Conservation (phyloP, 37 sponge, comb jelly and placozoan species). For the Ephydatia muelleri region DNA sequence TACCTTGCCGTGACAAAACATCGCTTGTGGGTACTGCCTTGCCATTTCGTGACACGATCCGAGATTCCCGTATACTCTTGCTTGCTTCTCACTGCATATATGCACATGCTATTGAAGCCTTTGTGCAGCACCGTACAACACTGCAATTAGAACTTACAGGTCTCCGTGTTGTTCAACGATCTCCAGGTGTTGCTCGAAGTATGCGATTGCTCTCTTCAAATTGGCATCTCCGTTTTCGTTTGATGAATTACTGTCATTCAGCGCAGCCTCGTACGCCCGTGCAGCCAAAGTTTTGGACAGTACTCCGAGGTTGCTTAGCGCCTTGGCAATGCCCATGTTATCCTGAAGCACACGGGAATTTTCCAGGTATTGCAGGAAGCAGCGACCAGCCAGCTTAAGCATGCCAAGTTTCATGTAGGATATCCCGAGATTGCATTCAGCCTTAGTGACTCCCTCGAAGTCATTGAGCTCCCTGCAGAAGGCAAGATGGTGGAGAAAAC, state of each 20-base stretch:
- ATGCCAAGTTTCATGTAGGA: constrained; percentile 58
- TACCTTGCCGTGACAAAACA: constrained; percentile 69
- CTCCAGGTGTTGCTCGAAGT: constrained; percentile 73
- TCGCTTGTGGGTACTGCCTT: constrained; percentile 58
- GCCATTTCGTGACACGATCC: constrained; percentile 71
- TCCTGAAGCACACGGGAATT: constrained; percentile 33
- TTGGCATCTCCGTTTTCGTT: constrained; percentile 12
- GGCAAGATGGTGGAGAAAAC: constrained; percentile 70
- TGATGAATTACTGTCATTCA: not conserved
- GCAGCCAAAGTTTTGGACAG: constrained; percentile 52
- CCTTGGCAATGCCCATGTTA: constrained; percentile 46
- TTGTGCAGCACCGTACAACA: not conserved
- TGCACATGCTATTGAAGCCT: not conserved
- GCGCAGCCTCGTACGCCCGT: constrained; percentile 22
- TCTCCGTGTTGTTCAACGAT: constrained; percentile 53
- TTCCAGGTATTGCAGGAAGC: constrained; percentile 78
- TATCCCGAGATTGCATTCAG: constrained; percentile 77
- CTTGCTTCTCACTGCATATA: constrained; percentile 57
- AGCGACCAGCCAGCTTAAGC: constrained; percentile 64
- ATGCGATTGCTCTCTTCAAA: constrained; percentile 53
- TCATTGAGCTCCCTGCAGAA: constrained; percentile 67
- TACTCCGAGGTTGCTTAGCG: constrained; percentile 72
- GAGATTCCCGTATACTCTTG: constrained; percentile 64
- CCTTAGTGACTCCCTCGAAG: constrained; percentile 57
- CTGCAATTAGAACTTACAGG: constrained; percentile 26